These are phyloP conservation scores for Actinia equina DNA, from an alignment of 64 coral and sea anemone genomes.

Conservation along the genomic window DNA sequence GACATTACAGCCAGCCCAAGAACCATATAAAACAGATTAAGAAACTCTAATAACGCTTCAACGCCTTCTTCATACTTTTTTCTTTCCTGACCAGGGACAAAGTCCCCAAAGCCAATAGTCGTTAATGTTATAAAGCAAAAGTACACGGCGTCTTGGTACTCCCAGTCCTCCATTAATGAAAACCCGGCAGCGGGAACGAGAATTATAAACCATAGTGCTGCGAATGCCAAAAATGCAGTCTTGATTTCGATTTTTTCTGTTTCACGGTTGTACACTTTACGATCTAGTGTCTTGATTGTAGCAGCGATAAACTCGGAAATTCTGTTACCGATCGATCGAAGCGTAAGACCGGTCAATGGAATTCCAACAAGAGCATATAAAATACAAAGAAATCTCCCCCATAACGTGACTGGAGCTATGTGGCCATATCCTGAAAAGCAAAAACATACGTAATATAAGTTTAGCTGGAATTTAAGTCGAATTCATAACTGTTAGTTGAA, in stretches of 20 bases:
- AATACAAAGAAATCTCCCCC: constrained; percentile 79
- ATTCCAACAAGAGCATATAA: constrained; percentile 91
- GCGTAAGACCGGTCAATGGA: constrained; percentile 82
- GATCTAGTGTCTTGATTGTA: constrained; percentile 65
- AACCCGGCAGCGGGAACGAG: constrained; percentile 78
- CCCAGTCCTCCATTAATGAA: constrained; percentile 67
- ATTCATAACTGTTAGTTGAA: too few species aligned
- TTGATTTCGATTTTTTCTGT: constrained; percentile 95
- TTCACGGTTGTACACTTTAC: constrained; percentile 86
- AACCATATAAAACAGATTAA: constrained; percentile 92
- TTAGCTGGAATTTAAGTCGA: neutral
- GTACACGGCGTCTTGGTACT: constrained; percentile 75
- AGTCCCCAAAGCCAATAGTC: constrained; percentile 95
- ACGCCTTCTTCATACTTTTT: neutral
- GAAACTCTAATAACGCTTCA: constrained; percentile 67
- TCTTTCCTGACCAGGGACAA: constrained; percentile 49
- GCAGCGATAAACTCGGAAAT: constrained; percentile 77
- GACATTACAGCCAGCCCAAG: constrained; percentile 98
- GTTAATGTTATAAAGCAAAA: constrained; percentile 95
- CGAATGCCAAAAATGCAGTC: constrained; percentile 82
- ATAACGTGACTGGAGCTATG: constrained; percentile 62
- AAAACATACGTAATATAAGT: neutral
- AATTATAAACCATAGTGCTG: constrained; percentile 62
- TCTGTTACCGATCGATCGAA: constrained; percentile 90
- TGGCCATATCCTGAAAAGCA: constrained; percentile 88